phyloP scores from a whole-genome alignment of 2,113 vertebrate genomes.

The Hyperoodon ampullatus region DNA sequence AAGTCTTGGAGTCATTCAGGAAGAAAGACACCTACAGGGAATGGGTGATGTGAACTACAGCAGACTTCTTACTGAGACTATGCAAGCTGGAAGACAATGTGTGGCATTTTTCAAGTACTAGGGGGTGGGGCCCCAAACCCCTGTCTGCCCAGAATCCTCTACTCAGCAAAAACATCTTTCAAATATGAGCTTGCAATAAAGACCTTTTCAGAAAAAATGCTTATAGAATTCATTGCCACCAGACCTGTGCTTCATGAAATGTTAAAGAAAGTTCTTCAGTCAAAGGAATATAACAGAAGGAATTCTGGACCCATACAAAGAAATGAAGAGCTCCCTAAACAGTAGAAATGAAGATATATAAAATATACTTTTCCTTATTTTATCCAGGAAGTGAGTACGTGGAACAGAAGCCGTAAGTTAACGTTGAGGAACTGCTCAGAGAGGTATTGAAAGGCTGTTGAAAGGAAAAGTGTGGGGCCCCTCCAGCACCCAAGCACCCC shows the following conservation, averaged over 20 bases:
- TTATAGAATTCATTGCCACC: not conserved
- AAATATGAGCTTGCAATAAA: not conserved
- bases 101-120: too few species aligned
- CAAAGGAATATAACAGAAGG: not conserved
- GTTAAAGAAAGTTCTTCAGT: not conserved
- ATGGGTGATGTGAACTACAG: fast-evolving
- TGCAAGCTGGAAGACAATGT: not conserved
- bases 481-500: not conserved
- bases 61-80: not conserved
- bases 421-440: not conserved
- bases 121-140: not conserved
- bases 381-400: not conserved
- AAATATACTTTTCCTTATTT: not conserved
- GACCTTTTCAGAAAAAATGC: not conserved
- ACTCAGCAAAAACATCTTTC: not conserved
- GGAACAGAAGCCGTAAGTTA: not conserved
- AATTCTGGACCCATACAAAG: not conserved
- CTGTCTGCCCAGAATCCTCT: not conserved
- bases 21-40: not conserved
- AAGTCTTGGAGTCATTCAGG: not conserved
- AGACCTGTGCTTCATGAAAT: not conserved
- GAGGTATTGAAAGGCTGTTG: fast-evolving
- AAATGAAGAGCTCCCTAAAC: not conserved
- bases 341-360: not conserved
- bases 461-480: not conserved